Conservation (phyloP, 1,140 invertebrate genomes). For the Drosophila bipectinata region DNA sequence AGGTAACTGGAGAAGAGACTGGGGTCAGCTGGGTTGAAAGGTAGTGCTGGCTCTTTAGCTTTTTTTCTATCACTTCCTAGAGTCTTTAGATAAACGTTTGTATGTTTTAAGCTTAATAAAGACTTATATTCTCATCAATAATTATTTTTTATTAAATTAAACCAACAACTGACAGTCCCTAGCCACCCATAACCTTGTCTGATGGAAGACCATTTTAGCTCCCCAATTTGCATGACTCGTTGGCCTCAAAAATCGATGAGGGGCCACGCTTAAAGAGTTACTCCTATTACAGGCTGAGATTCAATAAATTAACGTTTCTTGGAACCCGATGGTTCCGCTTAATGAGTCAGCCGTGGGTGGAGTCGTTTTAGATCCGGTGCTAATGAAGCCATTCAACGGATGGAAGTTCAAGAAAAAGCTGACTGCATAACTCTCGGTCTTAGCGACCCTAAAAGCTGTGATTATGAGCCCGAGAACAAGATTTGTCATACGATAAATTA, state of each 20-base stretch:
- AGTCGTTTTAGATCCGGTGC: conserved; percentile 22
- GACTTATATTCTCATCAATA: no score
- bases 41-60: not conserved
- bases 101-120: no score
- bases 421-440: not conserved
- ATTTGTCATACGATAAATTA: conserved; percentile 29
- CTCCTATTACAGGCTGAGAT: conserved; percentile 37
- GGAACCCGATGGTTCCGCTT: conserved; percentile 4
- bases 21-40: conserved; percentile 41
- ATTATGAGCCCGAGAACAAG: conserved; percentile 7
- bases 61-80: not conserved
- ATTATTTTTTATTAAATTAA: no score
- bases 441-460: conserved; percentile 11
- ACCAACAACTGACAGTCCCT: no score
- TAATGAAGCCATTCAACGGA: conserved; percentile 34
- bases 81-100: not conserved
- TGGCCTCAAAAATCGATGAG: conserved; percentile 41
- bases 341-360: conserved; percentile 37
- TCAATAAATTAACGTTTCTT: conserved; percentile 41
- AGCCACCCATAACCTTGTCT: no score
- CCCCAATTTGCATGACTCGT: conserved; percentile 42
- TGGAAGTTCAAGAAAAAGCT: conserved; percentile 6
- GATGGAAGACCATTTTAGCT: conserved; percentile 31
- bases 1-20: conserved; percentile 55
- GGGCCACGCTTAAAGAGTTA: conserved; percentile 25